phyloP scores from a whole-genome alignment of 2,888 invertebrate species.

The Cryptops parisi region DNA sequence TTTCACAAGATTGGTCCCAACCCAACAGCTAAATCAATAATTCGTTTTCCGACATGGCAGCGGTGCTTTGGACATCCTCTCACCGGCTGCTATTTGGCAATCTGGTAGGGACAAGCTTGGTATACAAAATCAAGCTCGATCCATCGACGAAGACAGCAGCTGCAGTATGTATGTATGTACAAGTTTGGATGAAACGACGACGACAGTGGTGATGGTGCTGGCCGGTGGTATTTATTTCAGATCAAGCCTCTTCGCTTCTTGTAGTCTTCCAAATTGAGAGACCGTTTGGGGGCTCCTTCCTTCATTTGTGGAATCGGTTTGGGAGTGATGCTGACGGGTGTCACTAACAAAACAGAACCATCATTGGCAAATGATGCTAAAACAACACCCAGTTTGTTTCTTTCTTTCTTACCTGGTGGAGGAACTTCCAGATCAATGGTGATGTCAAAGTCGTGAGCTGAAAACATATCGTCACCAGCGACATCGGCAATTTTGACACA shows the following conservation, averaged over 20 bases:
- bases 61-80: too few relatives aligned
- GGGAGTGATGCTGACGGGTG: conserved; percentile 53
- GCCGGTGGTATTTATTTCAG: too few relatives aligned
- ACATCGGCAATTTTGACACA: not conserved
- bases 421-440: conserved; percentile 81
- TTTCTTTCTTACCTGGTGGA: conserved; percentile 17
- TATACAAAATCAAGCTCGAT: too few relatives aligned
- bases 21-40: too few relatives aligned
- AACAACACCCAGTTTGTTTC: not conserved
- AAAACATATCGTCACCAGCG: conserved; percentile 40
- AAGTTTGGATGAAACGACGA: too few relatives aligned
- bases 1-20: too few relatives aligned
- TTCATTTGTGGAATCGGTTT: conserved; percentile 55
- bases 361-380: not conserved
- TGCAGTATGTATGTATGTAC: too few relatives aligned
- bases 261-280: conserved; percentile 79
- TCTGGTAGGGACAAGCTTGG: too few relatives aligned
- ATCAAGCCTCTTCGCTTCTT: conserved; percentile 85
- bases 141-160: too few relatives aligned
- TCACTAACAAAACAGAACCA: conserved; percentile 39
- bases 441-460: conserved; percentile 86
- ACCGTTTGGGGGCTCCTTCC: conserved; percentile 67
- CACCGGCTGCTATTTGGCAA: too few relatives aligned
- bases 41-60: too few relatives aligned
- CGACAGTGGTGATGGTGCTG: too few relatives aligned